Percentiles rank a stretch among this genome's conserved stretches.
Evolutionary conservation across 2,113 vertebrate genomes (phyloP).

Genomic region (Vulpes ferrilata): DNA sequence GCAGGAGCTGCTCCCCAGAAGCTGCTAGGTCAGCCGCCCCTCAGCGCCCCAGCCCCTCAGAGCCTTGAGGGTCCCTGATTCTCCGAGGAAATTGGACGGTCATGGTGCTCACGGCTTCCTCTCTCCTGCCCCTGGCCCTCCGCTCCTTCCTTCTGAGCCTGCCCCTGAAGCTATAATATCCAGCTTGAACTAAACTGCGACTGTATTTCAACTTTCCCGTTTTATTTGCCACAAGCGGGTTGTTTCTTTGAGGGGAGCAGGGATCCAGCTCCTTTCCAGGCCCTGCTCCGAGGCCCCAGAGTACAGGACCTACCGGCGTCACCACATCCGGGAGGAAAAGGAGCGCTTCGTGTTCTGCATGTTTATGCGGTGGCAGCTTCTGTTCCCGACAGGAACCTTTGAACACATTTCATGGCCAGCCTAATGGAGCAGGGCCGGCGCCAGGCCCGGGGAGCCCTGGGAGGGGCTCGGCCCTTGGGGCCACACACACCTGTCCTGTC

Average conservation of each 20-base stretch:
- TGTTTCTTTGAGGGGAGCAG: conserved; percentile 65
- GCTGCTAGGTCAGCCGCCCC: background rate
- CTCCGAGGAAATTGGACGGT: conserved; percentile 63
- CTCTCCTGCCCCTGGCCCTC: background rate
- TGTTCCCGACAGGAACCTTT: conserved; percentile 80
- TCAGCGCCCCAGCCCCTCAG: background rate
- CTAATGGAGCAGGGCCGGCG: conserved; percentile 79
- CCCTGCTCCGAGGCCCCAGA: conserved; percentile 74
- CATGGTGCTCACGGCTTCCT: conserved; percentile 36
- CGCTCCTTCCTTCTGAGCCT: conserved; percentile 35
- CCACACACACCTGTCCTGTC: fast-evolving
- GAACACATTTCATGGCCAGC: conserved; percentile 77
- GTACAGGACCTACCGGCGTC: conserved; percentile 72
- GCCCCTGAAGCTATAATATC: conserved; percentile 80
- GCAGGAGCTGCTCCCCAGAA: background rate
- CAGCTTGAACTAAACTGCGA: conserved; percentile 81
- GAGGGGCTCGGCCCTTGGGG: background rate
- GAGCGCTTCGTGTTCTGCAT: conserved; percentile 84
- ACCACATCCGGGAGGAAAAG: conserved; percentile 72
- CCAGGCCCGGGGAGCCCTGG: fast-evolving
- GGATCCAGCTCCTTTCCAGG: conserved; percentile 30
- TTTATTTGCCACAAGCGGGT: conserved; percentile 74
- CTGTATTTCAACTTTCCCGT: conserved; percentile 74
- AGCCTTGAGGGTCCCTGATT: background rate
- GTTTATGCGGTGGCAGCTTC: conserved; percentile 78